Evolutionary conservation across 2,113 vertebrate species (phyloP).

Genomic region (Cyphotilapia sp.): DNA sequence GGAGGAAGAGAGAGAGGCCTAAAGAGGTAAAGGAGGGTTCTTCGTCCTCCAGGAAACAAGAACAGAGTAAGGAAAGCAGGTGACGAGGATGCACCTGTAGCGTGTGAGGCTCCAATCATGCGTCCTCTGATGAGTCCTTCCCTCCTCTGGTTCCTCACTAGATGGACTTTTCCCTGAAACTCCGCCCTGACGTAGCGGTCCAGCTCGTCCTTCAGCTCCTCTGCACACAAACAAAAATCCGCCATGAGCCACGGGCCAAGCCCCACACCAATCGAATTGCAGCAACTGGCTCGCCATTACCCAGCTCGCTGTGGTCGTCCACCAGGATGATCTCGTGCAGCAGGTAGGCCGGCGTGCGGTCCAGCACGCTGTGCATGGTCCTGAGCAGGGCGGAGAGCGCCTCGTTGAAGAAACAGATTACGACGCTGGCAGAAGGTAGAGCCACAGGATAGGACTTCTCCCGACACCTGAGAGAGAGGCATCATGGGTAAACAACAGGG

Average conservation of each 20-base stretch:
- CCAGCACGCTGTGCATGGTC: slow-evolving; percentile 88
- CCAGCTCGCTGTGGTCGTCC: slow-evolving; percentile 89
- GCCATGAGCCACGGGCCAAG: background rate
- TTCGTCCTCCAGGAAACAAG: background rate
- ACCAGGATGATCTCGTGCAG: slow-evolving; percentile 92
- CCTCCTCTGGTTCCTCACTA: slow-evolving; percentile 84
- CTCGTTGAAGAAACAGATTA: slow-evolving; percentile 98
- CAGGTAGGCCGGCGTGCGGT: slow-evolving; percentile 79
- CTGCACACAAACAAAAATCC: slow-evolving; percentile 49
- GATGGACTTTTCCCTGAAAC: slow-evolving; percentile 75
- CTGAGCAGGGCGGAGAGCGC: slow-evolving; percentile 88
- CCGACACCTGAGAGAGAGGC: slow-evolving; percentile 72
- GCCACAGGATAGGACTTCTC: slow-evolving; percentile 72
- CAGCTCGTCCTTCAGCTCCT: slow-evolving; percentile 85
- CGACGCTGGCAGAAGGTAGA: slow-evolving; percentile 82
- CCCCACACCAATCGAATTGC: background rate
- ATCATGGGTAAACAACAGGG: background rate
- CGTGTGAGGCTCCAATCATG: slow-evolving; percentile 92
- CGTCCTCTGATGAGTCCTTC: slow-evolving; percentile 93
- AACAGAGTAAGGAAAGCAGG: background rate
- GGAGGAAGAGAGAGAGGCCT: background rate
- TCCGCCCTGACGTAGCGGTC: slow-evolving; percentile 74
- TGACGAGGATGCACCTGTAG: slow-evolving; percentile 72
- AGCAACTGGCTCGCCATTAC: slow-evolving; percentile 41
- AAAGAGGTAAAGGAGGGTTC: background rate